Percentiles rank a stretch among this genome's conserved stretches.
phyloP scores from a whole-genome alignment of 2,797 vertebrate species.

The Geotrypetes seraphini region DNA sequence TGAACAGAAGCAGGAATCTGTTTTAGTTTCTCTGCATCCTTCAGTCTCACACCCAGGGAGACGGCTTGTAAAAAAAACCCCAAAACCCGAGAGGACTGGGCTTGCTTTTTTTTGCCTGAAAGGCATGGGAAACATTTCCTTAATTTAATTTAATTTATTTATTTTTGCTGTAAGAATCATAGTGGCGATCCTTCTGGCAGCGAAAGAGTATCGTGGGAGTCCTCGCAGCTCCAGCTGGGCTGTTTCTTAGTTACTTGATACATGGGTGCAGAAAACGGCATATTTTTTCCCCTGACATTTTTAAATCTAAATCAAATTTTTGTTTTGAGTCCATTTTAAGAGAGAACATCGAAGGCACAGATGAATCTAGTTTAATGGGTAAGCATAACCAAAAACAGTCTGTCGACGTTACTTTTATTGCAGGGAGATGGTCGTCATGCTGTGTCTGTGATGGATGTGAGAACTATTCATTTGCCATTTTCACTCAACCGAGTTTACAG shows the following conservation, averaged over 20 bases:
- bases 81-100: constrained; percentile 9
- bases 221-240: constrained; percentile 17
- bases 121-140: constrained; percentile 6
- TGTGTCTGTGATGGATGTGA: not conserved
- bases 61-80: constrained; percentile 8
- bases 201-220: constrained; percentile 29
- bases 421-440: not conserved
- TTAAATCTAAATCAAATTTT: constrained; percentile 1
- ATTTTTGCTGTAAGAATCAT: constrained; percentile 17
- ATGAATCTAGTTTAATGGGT: constrained; percentile 30
- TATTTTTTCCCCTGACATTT: constrained; percentile 9
- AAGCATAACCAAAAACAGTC: constrained; percentile 7
- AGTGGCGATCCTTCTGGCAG: constrained; percentile 20
- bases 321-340: constrained; percentile 12
- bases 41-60: constrained; percentile 5
- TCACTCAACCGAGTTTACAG: not conserved
- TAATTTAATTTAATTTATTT: not conserved
- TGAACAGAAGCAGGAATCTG: constrained; percentile 11
- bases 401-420: rapidly evolving
- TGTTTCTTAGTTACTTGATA: constrained; percentile 16
- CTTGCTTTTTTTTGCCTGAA: constrained; percentile 14
- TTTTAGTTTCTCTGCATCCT: constrained; percentile 9
- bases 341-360: not conserved
- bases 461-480: not conserved
- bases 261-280: constrained; percentile 9